phyloP scores from a whole-genome alignment of 2,113 vertebrate species.

The Rhinolophus ferrumequinum region DNA sequence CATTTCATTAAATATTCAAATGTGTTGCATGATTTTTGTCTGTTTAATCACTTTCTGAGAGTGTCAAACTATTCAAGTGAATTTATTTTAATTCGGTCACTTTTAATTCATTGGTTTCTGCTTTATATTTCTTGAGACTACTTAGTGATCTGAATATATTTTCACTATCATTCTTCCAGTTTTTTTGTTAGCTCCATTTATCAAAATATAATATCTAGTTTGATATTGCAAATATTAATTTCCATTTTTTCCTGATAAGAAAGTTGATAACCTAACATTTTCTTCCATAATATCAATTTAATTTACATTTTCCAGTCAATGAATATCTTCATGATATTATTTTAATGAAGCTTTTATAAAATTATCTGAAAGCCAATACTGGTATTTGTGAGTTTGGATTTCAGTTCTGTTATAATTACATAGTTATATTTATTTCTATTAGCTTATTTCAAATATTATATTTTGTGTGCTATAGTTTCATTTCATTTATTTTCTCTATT shows the following conservation, averaged over 20 bases:
- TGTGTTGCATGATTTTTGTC: not conserved
- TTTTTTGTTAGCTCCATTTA: not conserved
- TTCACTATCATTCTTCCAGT: not conserved
- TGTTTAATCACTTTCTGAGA: not conserved
- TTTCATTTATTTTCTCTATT: not conserved
- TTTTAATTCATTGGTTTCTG: not conserved
- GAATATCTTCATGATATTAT: not conserved
- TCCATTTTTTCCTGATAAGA: not conserved
- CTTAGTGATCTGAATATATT: not conserved
- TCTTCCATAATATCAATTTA: not conserved
- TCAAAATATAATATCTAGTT: not conserved
- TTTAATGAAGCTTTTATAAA: not conserved
- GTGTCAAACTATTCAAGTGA: not conserved
- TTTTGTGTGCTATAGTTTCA: not conserved
- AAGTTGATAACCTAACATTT: not conserved
- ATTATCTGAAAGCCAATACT: not conserved
- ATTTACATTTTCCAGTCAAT: not conserved
- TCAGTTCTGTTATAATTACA: not conserved
- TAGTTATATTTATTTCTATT: not conserved
- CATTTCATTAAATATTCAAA: not conserved
- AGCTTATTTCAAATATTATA: not conserved
- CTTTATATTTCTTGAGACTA: not conserved
- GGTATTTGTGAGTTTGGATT: not conserved
- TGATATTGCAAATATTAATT: not conserved
- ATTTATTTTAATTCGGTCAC: not conserved